Conservation (phyloP, 2,113 vertebrate genomes). For the Galbula dea region DNA sequence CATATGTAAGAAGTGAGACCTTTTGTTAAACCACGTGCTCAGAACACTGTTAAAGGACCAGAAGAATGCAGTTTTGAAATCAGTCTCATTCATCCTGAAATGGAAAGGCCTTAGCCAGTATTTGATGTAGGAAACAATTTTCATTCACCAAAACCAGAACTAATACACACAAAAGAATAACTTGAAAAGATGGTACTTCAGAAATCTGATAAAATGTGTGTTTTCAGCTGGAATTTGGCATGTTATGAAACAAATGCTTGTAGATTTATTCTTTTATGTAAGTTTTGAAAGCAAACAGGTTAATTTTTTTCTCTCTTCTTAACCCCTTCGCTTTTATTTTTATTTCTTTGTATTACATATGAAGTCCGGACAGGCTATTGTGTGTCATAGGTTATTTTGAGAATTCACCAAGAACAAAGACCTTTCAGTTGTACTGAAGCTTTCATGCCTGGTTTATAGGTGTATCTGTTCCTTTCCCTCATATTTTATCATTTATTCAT, state of each 20-base stretch:
- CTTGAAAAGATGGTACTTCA: neutral
- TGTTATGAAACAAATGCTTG: neutral
- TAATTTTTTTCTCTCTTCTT: neutral
- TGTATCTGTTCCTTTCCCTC: neutral
- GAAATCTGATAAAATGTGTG: neutral
- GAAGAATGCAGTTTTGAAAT: neutral
- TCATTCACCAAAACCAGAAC: neutral
- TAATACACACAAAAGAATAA: neutral
- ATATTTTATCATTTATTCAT: constrained; percentile 25
- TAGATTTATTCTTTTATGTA: neutral
- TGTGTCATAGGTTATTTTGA: neutral
- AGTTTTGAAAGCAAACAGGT: neutral
- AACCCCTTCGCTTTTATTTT: neutral
- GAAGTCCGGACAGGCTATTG: neutral
- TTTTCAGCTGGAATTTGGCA: neutral
- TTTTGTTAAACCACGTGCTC: neutral
- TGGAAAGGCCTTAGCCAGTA: neutral
- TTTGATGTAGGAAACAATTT: neutral
- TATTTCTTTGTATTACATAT: neutral
- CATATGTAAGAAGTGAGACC: neutral
- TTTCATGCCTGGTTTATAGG: neutral
- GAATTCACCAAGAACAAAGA: neutral
- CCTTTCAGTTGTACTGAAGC: neutral
- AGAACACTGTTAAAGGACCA: neutral
- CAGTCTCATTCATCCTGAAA: neutral